Base-by-base conservation (phyloP, 2,113 vertebrate genomes). In the Bombycilla garrulus region DNA sequence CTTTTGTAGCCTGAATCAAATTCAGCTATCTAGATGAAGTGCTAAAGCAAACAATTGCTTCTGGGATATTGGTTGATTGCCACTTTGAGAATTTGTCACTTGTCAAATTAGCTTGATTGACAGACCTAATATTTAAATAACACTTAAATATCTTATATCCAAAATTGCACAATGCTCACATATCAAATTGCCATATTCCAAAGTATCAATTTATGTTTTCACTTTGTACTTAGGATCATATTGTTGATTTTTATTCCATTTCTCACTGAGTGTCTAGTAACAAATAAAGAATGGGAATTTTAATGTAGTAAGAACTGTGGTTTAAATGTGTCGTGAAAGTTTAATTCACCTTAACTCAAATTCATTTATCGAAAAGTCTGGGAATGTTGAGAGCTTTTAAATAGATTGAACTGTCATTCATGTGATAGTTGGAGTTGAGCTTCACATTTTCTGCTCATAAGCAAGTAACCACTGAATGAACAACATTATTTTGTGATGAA, bases 221-320 rank as follows among this genome's bases (percentile, higher is more conserved):
- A 8, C 36, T 82, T 88, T 86, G 58, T 66, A 40, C 47, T 80
- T 90, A 38, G 67, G 66, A 77, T 62, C 18, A 20, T 54, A 45
- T 33, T 90, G 66, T 33, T 90, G 71, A 70, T 96, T 94, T 82
- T 73, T 86, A 44, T 76, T 93, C 35, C 22, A 28, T 88, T 94
- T 88, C 14, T 93, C 47, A 23, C 36, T 71, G 40, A 31, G 38
- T 74, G 17, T 71, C 66, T 72, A 57, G 23, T 29, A 53, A 66
- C 14, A 88, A 79, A 89, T 80, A 26, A 80, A 85, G 64, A 53
- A 69, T 11, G 28, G 24, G 53, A 79, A 81, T 87, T 93, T 79
- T 47, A 72, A 64, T 53, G 5, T 45, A 57, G 20, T 72, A 69
- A 72, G 70, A 69, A 26, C 15, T 48, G 28, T 25, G 40, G 74